Base-by-base conservation (phyloP, 2,113 vertebrate species). In the Anoplopoma fimbria region DNA sequence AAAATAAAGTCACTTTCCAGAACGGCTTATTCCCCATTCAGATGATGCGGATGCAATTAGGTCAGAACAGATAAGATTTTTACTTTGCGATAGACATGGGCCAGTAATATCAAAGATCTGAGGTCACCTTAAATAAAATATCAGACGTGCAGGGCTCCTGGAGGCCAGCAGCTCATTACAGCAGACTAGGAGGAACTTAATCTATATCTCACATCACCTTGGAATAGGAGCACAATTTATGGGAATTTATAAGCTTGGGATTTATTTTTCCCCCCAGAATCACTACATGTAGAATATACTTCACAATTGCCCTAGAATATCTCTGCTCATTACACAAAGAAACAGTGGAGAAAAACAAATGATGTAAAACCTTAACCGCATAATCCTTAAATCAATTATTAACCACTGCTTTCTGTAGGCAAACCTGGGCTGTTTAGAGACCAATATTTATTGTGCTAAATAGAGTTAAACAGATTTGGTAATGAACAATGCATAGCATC, bases 41-140 rank as follows among this genome's bases (percentile, higher is more conserved):
- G 68, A 83, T 85, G 63, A 88, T 89, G 94, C 70, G 14, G 81
- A 84, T 88, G 75, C 86, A 92, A 92, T 88, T 84, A 90, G 80
- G 90, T 91, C 91, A 90, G 68, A 31, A 51, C 69, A 90, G 88
- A 87, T 92, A 87, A 62, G 67, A 72, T 58, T 80, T 63, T 76
- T 78, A 85, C 69, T 83, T 60, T 77, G 63, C 87, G 89, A 89
- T 83, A 67, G 77, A 89, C 49, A 29, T 70, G 58, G 40, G 57
- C 63, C 78, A 85, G 74, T 64, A 73, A 76, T 68, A 81, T 64
- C 31, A 76, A 49, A 31, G 67, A 86, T 93, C 70, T 88, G 72
- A 91, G 81, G 58, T 74, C 67, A 69, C 47, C 77, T 88, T 93
- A 79, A 94, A 94, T 92, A 90, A 93, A 91, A 93, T 86, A 93